Evolutionary conservation across 2,888 invertebrate genomes (phyloP).

Genomic region (Troides aeacus): DNA sequence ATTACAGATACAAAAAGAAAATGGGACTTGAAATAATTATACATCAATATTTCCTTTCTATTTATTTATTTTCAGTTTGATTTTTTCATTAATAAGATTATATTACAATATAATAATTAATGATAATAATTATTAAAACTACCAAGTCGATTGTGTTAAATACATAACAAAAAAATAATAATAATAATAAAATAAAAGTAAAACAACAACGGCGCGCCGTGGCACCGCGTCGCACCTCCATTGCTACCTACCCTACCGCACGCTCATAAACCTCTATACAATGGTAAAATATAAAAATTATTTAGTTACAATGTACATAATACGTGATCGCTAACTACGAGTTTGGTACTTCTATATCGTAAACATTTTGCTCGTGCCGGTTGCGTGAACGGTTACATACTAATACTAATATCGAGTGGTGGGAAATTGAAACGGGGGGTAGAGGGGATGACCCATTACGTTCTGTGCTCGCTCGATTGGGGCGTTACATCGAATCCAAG

Average conservation of each 20-base stretch:
- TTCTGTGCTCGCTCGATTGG: constrained; percentile 48
- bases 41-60: constrained; percentile 60
- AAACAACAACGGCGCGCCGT: constrained; percentile 66
- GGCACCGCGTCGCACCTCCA: constrained; percentile 55
- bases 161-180: constrained; percentile 72
- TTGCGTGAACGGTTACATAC: constrained; percentile 53
- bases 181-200: constrained; percentile 56
- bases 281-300: constrained; percentile 78
- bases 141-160: constrained; percentile 79
- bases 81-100: constrained; percentile 80
- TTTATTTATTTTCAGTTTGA: constrained; percentile 79
- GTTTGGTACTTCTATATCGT: constrained; percentile 78
- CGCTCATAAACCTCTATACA: constrained; percentile 76
- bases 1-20: too few species aligned
- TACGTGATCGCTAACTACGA: constrained; percentile 76
- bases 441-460: constrained; percentile 47
- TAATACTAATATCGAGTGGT: constrained; percentile 71
- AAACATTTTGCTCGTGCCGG: constrained; percentile 49
- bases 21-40: constrained; percentile 25
- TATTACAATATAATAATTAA: constrained; percentile 80
- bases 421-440: constrained; percentile 53
- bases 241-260: constrained; percentile 59
- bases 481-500: constrained; percentile 25
- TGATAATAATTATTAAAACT: constrained; percentile 80
- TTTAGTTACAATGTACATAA: constrained; percentile 78